Conservation (phyloP, 2,888 invertebrate genomes). For the Tridacna gigas region DNA sequence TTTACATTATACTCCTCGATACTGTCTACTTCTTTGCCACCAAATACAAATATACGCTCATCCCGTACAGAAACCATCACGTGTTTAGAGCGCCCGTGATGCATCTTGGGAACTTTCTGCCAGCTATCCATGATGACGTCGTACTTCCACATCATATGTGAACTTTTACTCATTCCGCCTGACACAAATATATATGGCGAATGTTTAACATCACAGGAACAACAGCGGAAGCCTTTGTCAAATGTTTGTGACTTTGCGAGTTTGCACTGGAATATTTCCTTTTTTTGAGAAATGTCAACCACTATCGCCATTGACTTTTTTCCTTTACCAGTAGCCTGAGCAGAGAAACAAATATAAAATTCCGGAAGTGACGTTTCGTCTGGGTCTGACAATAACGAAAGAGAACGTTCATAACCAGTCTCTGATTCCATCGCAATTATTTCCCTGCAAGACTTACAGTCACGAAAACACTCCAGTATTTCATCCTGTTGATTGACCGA, state of each 20-base stretch:
- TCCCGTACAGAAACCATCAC: constrained; percentile 37
- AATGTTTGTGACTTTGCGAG: constrained; percentile 40
- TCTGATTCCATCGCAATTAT: constrained; percentile 33
- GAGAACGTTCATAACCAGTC: constrained; percentile 44
- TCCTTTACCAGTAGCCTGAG: constrained; percentile 8
- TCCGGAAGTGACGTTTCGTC: constrained; percentile 49
- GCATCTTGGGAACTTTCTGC: constrained; percentile 51
- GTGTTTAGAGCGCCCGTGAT: constrained; percentile 56
- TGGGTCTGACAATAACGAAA: constrained; percentile 44
- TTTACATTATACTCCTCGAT: constrained; percentile 57
- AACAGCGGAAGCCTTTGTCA: constrained; percentile 52
- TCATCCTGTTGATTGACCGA: constrained; percentile 22
- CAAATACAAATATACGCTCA: constrained; percentile 46
- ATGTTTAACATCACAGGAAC: constrained; percentile 48
- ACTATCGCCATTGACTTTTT: constrained; percentile 46
- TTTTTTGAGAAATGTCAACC: constrained; percentile 47
- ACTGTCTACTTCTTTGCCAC: constrained; percentile 48
- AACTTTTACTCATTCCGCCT: constrained; percentile 47
- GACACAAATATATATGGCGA: constrained; percentile 55
- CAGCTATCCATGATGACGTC: constrained; percentile 56
- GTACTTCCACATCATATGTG: constrained; percentile 45
- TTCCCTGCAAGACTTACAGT: constrained; percentile 37
- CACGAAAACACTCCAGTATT: constrained; percentile 34
- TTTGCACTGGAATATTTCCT: constrained; percentile 39
- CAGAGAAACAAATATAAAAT: constrained; percentile 51